Evolutionary conservation across 2,797 vertebrate genomes (phyloP), one percentile per base, ranked within the genome.

Genomic region (Enteromius afrohamiltoni): DNA sequence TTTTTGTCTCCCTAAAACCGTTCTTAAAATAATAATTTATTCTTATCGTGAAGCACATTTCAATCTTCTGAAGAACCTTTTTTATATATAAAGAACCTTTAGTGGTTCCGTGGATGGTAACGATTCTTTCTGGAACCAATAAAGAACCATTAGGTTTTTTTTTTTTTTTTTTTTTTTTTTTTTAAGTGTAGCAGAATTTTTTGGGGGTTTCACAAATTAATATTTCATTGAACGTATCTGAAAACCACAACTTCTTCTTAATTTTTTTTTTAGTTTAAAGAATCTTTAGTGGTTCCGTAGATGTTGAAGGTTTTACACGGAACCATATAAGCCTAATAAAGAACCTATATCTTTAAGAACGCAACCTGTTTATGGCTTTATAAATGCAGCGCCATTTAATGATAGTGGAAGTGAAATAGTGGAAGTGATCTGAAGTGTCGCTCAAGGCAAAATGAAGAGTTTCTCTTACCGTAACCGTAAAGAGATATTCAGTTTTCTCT

Each of bases 381-480:
- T 14, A 29, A 58, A 19, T 7, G 16, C 47, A 37, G 6, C 1
- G 14, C 1, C 45, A 17, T 17, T 1, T 53, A 9, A 23, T 53
- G 55, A n/a, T 23, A 37, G 47, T 70, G 42, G 65, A 40, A 78
- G 26, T 23, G 5, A 7, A 79, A 64, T 29, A 76, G 55, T 71
- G 34, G 51, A 42, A 70, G 53, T 34, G 14, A 7, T 8, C 14
- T 34, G 14, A 65, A 14, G 23, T 29, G 51, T 60, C 3, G 4
- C 67, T 78, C 13, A 1, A n/a, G 21, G 13, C 53, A 68, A 58
- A 31, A 64, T 1, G 2, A 31, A 64, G 6, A 2, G 29, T 78
- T 64, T 68, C 67, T 26, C 83, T 86, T 86, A 85, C 85, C 85
- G 82, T 79, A 58, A 17, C 29, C 4, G n/a, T n/a, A 3, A 17